A percentile compares a stretch with the other conserved stretches of the same genome.
Evolutionary conservation across 2,797 vertebrate species (phyloP).

Genomic region (Pachyuromys duprasi): DNA sequence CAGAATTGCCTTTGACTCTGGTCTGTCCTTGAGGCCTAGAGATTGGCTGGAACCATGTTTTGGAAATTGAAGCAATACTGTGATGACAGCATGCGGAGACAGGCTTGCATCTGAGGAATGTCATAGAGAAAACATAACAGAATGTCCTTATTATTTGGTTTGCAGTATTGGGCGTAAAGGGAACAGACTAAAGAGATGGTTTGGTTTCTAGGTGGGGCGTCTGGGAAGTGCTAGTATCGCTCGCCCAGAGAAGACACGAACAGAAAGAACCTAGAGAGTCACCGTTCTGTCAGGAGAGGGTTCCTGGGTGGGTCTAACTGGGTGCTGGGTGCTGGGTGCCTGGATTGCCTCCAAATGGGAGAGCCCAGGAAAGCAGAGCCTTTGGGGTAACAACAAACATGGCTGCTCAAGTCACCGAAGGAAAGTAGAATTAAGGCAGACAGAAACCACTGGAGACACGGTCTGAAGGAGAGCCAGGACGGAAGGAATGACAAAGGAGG

Average conservation of each 20-base stretch:
- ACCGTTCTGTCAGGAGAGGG: rapidly evolving
- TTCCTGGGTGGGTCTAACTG: not conserved
- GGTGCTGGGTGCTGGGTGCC: rapidly evolving
- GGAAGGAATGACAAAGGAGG: not conserved
- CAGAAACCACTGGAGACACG: not conserved
- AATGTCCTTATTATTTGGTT: not conserved
- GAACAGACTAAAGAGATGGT: not conserved
- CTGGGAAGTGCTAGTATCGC: not conserved
- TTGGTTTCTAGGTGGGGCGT: not conserved
- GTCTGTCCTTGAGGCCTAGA: not conserved
- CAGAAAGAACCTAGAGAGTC: not conserved
- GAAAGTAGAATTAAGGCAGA: not conserved
- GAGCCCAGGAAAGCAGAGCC: not conserved
- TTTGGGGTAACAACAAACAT: not conserved
- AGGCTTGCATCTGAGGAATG: not conserved
- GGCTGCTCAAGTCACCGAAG: not conserved
- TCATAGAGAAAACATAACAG: not conserved
- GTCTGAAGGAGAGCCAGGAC: not conserved
- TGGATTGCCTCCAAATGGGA: not conserved
- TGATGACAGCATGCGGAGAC: not conserved
- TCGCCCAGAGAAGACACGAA: not conserved
- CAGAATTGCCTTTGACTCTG: not conserved
- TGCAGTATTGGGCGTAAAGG: not conserved
- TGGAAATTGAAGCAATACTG: not conserved
- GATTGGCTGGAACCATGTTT: not conserved